Evolutionary conservation across 2,113 vertebrate species (phyloP).

Genomic region (Psittacula cyanocephala): DNA sequence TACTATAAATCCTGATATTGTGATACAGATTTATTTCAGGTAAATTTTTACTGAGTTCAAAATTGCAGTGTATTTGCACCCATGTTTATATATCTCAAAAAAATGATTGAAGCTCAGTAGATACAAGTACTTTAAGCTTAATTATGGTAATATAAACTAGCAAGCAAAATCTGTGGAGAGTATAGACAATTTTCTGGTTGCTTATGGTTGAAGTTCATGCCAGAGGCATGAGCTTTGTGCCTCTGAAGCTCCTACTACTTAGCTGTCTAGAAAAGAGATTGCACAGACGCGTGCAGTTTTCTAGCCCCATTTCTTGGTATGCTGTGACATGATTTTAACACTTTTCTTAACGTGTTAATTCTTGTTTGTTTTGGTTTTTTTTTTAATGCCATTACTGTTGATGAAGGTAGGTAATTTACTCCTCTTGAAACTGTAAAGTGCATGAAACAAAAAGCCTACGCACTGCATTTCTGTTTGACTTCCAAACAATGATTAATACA

Average conservation of each 20-base stretch:
- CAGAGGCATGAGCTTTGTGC: neutral
- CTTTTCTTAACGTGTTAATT: neutral
- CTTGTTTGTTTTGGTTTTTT: neutral
- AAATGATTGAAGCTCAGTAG: neutral
- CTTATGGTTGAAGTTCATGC: neutral
- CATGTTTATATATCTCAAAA: neutral
- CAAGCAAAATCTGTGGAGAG: neutral
- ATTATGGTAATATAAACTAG: neutral
- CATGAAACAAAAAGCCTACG: neutral
- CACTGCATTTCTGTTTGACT: neutral
- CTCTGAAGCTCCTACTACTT: neutral
- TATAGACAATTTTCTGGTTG: neutral
- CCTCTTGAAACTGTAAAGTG: neutral
- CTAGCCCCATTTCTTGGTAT: neutral
- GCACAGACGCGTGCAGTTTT: neutral
- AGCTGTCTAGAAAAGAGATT: neutral
- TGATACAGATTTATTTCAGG: neutral
- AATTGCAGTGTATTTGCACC: neutral
- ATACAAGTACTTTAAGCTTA: neutral
- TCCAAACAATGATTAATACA: neutral
- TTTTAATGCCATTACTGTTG: neutral
- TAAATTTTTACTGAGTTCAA: neutral
- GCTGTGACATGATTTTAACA: neutral
- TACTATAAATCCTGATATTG: neutral
- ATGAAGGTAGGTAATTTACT: neutral